Percentiles rank a stretch among this genome's conserved stretches.
Evolutionary conservation across 1,140 invertebrate species (phyloP).

Genomic region (Periplaneta americana): DNA sequence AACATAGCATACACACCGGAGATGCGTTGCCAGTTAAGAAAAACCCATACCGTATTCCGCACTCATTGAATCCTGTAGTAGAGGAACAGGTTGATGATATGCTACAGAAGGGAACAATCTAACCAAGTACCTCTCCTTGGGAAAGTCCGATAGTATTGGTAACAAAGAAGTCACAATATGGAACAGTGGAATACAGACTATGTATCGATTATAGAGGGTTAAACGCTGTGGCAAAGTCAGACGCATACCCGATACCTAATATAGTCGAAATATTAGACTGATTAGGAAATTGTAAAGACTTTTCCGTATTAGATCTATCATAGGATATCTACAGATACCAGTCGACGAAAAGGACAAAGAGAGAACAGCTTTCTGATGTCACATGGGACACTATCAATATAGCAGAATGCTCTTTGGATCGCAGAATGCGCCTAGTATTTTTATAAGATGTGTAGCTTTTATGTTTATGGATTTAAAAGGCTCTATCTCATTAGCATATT

Average conservation of each 20-base stretch:
- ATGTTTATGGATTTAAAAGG: conserved; percentile 31
- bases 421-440: conserved; percentile 27
- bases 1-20: too few species aligned
- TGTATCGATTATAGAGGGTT: background rate
- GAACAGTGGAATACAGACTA: background rate
- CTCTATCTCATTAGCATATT: conserved; percentile 32
- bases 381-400: conserved; percentile 35
- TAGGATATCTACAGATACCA: conserved; percentile 44
- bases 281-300: conserved; percentile 34
- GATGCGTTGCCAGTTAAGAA: too few species aligned
- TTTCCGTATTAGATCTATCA: conserved; percentile 38
- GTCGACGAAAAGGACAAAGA: conserved; percentile 30
- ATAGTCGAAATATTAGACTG: conserved; percentile 41
- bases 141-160: background rate
- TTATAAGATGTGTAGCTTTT: conserved; percentile 30
- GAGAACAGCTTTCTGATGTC: conserved; percentile 40
- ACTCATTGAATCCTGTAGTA: too few species aligned
- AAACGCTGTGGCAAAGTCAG: background rate
- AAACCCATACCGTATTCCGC: too few species aligned
- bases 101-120: too few species aligned
- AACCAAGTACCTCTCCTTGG: background rate
- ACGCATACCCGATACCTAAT: conserved; percentile 17
- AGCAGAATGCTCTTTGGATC: conserved; percentile 28
- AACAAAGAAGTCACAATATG: background rate
- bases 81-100: too few species aligned